phyloP scores from a whole-genome alignment of 2,797 vertebrate genomes.

The Trachops cirrhosus region DNA sequence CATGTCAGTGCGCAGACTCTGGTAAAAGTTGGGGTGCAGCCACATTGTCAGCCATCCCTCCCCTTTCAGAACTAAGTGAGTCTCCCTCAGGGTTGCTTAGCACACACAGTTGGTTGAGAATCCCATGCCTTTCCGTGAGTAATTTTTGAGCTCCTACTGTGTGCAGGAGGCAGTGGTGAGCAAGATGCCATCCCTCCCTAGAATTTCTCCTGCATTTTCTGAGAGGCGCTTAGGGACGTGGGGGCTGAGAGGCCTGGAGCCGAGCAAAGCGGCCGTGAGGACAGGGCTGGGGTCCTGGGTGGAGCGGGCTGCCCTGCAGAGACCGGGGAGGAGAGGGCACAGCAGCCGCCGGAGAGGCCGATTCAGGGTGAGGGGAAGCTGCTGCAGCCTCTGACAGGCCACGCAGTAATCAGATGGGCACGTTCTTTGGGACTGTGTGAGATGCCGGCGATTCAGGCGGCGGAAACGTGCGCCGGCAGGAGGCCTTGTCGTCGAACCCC shows the following conservation, averaged over 20 bases:
- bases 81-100: background rate
- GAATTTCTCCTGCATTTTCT: background rate
- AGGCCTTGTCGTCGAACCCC: accelerated
- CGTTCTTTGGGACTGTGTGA: accelerated
- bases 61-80: background rate
- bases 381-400: accelerated
- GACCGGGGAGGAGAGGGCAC: background rate
- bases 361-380: background rate
- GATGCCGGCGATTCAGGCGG: background rate
- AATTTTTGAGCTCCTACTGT: background rate
- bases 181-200: background rate
- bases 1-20: background rate
- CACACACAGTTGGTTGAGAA: background rate
- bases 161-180: too few relatives aligned
- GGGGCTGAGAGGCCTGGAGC: background rate
- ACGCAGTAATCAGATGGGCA: accelerated
- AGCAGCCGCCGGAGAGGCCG: background rate
- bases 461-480: background rate
- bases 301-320: background rate
- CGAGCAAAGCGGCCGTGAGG: background rate
- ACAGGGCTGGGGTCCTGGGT: too few relatives aligned
- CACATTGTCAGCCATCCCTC: background rate
- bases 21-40: background rate
- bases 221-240: background rate
- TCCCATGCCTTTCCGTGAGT: background rate